Evolutionary conservation across 2,888 invertebrate genomes (phyloP), one percentile per base, ranked within the genome.

Genomic region (Molorchus minor): DNA sequence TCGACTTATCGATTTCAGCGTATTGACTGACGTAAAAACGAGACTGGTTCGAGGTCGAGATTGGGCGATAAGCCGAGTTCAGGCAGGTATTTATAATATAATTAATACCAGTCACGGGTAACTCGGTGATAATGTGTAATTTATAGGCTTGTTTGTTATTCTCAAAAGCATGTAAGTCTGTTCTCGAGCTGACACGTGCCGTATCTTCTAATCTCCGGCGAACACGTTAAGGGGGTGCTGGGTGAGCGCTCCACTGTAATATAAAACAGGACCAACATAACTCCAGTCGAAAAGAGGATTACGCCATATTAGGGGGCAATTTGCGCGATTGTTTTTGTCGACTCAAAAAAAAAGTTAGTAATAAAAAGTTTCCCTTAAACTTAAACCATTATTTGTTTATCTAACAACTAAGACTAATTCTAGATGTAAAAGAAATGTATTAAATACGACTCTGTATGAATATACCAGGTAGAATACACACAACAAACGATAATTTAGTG

Each of bases 191-290:
- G 73, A 71, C 75, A 71, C 77, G 77, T 77, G 78, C 75, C 74
- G 70, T 78, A 78, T 78, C 78, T 75, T 66, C 68, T 74, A 73
- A 77, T 77, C 77, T 76, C 70, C 62, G 35, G 65, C 71, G 71
- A 73, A 72, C 73, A 71, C 69, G 69, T 71, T 70, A 69, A 59
- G 62, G 53, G 57, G 56, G 33, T 30, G 30, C 33, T 10, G 19
- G 10, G 17, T 12, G 33, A 17, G 47, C 20, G 10, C 30, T 30
- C 33, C 33, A 30, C 29, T 29, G 45, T 16, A 20, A 47, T 20
- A 47, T 36, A 47, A 47, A 36, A 19, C 47, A 47, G 47, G 17
- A 33, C 47, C 47, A 21, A 21, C 36, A 36, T 36, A 47, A 36
- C 36, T 47, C 33, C 12, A 45, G 33, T 45, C 36, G n/a, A 47